These are phyloP conservation scores for Microctenopoma lineatum DNA, from an alignment of 2,797 vertebrate genomes.

Conservation along the genomic window DNA sequence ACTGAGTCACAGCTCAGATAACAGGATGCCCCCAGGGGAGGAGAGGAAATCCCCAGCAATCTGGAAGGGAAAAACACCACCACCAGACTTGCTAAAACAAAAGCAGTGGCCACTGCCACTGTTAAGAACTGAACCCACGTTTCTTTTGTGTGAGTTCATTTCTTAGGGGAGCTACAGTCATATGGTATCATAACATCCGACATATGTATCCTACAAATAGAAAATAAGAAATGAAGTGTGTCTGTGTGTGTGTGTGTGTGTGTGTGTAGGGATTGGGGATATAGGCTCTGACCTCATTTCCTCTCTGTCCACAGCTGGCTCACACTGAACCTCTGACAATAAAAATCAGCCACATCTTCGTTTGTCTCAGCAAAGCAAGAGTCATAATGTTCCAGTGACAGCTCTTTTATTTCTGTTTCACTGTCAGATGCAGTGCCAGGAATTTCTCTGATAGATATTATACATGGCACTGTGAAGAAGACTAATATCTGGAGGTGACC, in stretches of 20 bases:
- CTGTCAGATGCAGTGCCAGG: neutral
- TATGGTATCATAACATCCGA: neutral
- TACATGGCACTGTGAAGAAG: conserved; percentile 15
- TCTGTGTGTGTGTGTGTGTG: too few relatives aligned
- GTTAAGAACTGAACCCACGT: neutral
- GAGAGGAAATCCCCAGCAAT: conserved; percentile 72
- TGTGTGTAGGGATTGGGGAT: too few relatives aligned
- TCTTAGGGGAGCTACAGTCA: neutral
- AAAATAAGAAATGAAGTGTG: too few relatives aligned
- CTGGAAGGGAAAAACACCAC: conserved; percentile 55
- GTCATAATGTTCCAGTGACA: conserved; percentile 36
- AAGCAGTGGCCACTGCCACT: conserved; percentile 4
- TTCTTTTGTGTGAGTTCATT: conserved; percentile 3
- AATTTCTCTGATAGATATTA: conserved; percentile 36
- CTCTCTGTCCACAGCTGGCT: conserved; percentile 62
- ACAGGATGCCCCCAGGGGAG: conserved; percentile 61
- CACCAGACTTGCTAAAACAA: conserved; percentile 45
- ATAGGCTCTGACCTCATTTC: conserved; percentile 66
- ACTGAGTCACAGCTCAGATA: conserved; percentile 72
- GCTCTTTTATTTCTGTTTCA: conserved; percentile 44
- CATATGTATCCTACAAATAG: neutral
- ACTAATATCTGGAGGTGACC: conserved; percentile 37
- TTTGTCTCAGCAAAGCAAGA: conserved; percentile 11
- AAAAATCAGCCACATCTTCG: conserved; percentile 25
- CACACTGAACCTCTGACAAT: conserved; percentile 33